Base-by-base conservation (phyloP, 2,888 invertebrate genomes). In the Lycophotia porphyrea region DNA sequence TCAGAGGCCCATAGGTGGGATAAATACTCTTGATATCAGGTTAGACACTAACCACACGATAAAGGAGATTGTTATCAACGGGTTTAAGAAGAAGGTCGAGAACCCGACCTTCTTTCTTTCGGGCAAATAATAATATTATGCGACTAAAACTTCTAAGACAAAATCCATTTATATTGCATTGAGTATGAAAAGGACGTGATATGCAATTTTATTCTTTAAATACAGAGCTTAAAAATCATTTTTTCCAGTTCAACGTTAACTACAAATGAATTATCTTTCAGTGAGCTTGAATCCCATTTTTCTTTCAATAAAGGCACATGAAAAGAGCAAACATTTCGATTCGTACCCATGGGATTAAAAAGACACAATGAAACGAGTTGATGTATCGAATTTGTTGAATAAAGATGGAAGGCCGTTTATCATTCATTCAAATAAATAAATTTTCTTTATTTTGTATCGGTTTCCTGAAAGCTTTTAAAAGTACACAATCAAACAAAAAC, bases 381-480 rank as follows among this genome's bases (percentile, higher is more conserved):
- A 61, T 84, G 39, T 65, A 77, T 78, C 64, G 69, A 39, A 70
- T 86, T 80, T 42, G 34, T 36, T 60, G 67, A 70, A 87, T 74
- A 63, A 69, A 77, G 66, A 77, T 61, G 65, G 60, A 69, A 80
- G 47, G 44, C 49, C 18, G 61, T 58, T 64, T 74, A 70, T 71
- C 63, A 70, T 61, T 71, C 63, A 70, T 61, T 76, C n/a, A 68
- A 71, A 71, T 67, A 55, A 68, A 76, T 64, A 60, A 27, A 70
- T 60, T 31, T 63, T 72, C 36, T 36, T 64, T 72, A 58, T 49
- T 66, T 81, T 61, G 44, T 55, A 47, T 52, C 49, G 55, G 47
- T 47, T 79, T 49, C 24, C 39, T 78, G 34, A 55, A 83, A 64
- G 63, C 55, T 70, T 79, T 84, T 84, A 47, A 69, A 82, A 60